phyloP scores from a whole-genome alignment of 2,888 invertebrate genomes.

The Meta bourneti region DNA sequence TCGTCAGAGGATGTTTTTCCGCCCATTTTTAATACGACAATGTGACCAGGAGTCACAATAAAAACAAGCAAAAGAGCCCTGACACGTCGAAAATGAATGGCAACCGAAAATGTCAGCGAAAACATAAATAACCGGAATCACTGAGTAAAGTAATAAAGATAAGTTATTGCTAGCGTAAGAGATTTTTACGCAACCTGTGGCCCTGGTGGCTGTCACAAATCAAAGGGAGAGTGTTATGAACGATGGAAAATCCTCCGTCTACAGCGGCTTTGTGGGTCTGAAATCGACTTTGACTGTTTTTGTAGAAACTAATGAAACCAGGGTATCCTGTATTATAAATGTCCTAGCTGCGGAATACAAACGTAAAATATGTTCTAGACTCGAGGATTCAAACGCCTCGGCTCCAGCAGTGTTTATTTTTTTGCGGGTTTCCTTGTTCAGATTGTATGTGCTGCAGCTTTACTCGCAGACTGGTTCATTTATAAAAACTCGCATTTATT shows the following conservation, averaged over 20 bases:
- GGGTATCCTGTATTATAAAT: neutral
- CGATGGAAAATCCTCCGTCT: neutral
- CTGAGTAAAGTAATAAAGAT: slow-evolving; percentile 56
- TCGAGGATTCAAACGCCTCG: no score
- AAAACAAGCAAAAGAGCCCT: neutral
- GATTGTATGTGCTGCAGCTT: no score
- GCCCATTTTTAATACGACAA: neutral
- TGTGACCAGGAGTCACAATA: neutral
- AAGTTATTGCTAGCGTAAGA: slow-evolving; percentile 24
- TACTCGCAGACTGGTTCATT: no score
- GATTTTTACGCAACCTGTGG: slow-evolving; percentile 49
- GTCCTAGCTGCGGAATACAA: no score
- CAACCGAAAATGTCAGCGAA: slow-evolving; percentile 49
- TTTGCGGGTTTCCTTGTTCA: no score
- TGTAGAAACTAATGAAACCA: neutral
- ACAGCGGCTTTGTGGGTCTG: neutral
- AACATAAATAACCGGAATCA: slow-evolving; percentile 56
- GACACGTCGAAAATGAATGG: slow-evolving; percentile 38
- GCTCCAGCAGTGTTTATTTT: no score
- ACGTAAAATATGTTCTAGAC: no score
- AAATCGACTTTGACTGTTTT: neutral
- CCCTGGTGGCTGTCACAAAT: slow-evolving; percentile 20
- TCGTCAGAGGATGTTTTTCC: neutral
- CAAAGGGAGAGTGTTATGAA: slow-evolving; percentile 13
- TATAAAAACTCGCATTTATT: no score